Evolutionary conservation across 2,797 vertebrate genomes (phyloP).

Genomic region (Champsocephalus esox): DNA sequence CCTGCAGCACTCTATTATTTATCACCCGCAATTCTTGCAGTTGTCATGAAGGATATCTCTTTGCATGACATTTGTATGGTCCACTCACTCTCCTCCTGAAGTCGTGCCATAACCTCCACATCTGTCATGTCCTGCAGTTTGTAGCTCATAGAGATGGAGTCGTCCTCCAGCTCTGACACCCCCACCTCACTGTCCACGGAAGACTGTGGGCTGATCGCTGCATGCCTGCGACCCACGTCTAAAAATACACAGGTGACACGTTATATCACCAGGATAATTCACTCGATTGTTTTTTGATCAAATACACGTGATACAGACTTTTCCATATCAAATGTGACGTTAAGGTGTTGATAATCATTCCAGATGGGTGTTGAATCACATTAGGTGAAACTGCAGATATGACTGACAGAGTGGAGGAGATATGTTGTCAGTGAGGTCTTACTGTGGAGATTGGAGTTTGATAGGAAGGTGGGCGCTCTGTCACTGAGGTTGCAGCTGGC

Average conservation of each 20-base stretch:
- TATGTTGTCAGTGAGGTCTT: constrained; percentile 60
- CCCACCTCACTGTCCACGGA: constrained; percentile 95
- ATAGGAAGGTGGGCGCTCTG: constrained; percentile 85
- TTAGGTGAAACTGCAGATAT: constrained; percentile 1
- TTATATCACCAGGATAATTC: neutral
- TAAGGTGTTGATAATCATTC: neutral
- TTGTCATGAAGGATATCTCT: neutral
- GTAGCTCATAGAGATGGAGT: constrained; percentile 97
- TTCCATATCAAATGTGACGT: neutral
- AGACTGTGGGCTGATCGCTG: constrained; percentile 93
- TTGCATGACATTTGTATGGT: neutral
- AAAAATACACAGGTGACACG: constrained; percentile 34
- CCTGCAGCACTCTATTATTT: no score
- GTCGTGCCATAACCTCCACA: constrained; percentile 98
- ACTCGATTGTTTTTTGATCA: neutral
- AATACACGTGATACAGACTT: neutral
- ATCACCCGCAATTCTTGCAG: neutral
- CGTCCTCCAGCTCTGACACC: constrained; percentile 92
- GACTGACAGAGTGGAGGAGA: constrained; percentile 13
- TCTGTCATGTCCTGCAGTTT: constrained; percentile 98
- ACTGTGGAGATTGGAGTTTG: constrained; percentile 81
- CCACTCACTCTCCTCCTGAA: constrained; percentile 98
- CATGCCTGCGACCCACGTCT: constrained; percentile 88
- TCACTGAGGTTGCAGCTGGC: constrained; percentile 74
- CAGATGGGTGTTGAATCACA: constrained; percentile 10